phyloP scores from a whole-genome alignment of 1,140 invertebrate species.

The Pissodes strobi region DNA sequence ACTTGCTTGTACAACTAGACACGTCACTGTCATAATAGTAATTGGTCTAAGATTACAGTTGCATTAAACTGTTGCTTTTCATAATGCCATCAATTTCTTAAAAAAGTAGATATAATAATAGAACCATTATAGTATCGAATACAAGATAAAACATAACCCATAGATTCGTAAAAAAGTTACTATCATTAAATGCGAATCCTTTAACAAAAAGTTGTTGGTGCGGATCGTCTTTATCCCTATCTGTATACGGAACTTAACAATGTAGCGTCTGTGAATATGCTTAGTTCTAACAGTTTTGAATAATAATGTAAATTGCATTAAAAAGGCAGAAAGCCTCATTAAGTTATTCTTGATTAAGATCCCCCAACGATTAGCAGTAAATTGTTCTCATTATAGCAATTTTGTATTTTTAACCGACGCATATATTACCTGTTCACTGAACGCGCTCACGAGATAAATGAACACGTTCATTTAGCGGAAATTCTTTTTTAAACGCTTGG shows the following conservation, averaged over 20 bases:
- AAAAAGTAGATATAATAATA: no score
- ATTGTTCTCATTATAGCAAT: constrained; percentile 58
- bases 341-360: constrained; percentile 58
- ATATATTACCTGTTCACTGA: constrained; percentile 56
- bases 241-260: neutral
- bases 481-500: constrained; percentile 53
- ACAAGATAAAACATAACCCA: no score
- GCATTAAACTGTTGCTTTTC: no score
- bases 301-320: constrained; percentile 51
- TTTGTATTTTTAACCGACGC: constrained; percentile 57
- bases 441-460: constrained; percentile 54
- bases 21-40: no score
- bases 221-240: no score
- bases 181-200: no score
- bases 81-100: no score
- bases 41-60: no score
- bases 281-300: constrained; percentile 29
- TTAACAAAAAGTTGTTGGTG: no score
- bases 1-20: no score
- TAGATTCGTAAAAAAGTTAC: no score
- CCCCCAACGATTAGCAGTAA: constrained; percentile 57
- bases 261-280: constrained; percentile 26
- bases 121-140: no score
- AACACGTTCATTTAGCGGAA: constrained; percentile 53
- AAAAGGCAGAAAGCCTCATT: constrained; percentile 53